Conservation (phyloP, 2,888 invertebrate genomes). For the Andrena trimmerana region DNA sequence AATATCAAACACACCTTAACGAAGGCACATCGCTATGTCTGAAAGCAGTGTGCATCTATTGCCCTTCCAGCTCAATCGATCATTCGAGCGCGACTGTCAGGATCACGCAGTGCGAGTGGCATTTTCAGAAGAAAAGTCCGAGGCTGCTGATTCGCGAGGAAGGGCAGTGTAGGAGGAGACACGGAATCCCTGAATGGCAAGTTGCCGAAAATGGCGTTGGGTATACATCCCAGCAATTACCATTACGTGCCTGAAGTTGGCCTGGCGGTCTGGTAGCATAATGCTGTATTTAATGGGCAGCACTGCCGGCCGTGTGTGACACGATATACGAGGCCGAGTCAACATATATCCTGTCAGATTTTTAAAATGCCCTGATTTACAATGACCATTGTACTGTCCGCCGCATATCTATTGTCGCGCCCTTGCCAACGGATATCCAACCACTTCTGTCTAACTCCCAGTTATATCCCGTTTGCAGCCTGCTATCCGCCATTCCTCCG, state of each 20-base stretch:
- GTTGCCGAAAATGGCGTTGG: constrained; percentile 81
- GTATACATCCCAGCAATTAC: constrained; percentile 81
- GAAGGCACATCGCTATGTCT: background rate
- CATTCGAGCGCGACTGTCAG: constrained; percentile 3
- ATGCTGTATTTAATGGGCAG: constrained; percentile 84
- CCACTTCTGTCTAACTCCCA: constrained; percentile 62
- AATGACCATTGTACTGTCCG: constrained; percentile 81
- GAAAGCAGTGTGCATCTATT: background rate
- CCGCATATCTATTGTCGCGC: constrained; percentile 80
- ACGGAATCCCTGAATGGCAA: constrained; percentile 74
- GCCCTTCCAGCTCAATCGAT: constrained; percentile 2
- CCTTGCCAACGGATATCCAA: constrained; percentile 61
- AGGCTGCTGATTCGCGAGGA: constrained; percentile 13
- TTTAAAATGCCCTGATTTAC: constrained; percentile 84
- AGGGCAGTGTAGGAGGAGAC: constrained; percentile 51
- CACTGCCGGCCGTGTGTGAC: constrained; percentile 77
- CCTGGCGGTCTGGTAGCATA: constrained; percentile 80
- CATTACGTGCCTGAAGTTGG: constrained; percentile 79
- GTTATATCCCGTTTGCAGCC: constrained; percentile 49
- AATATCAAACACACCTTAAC: background rate
- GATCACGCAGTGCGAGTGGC: constrained; percentile 16
- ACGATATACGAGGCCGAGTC: constrained; percentile 82
- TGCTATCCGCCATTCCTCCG: constrained; percentile 49
- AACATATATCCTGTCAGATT: constrained; percentile 83
- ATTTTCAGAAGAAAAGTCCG: constrained; percentile 20